Evolutionary conservation across 2,797 vertebrate species (phyloP).

Genomic region (Loris lydekkerianus): DNA sequence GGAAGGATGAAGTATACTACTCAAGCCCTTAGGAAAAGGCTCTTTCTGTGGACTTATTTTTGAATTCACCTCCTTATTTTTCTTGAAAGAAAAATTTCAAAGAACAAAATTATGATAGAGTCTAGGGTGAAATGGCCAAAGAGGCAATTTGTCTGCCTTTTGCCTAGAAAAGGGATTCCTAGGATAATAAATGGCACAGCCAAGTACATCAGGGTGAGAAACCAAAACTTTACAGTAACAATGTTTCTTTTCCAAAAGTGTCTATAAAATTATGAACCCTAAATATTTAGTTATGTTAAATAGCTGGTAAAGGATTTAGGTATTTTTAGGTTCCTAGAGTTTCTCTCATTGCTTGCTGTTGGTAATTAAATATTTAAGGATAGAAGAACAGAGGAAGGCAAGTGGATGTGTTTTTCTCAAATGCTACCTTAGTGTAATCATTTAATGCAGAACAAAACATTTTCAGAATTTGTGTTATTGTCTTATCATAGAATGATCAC

Average conservation of each 20-base stretch:
- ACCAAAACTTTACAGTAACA: background rate
- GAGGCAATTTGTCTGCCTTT: background rate
- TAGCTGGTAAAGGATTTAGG: background rate
- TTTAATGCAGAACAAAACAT: conserved; percentile 12
- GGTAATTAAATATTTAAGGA: conserved; percentile 25
- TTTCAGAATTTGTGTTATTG: conserved; percentile 2
- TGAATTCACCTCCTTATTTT: background rate
- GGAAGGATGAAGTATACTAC: background rate
- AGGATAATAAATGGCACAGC: background rate
- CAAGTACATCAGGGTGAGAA: background rate
- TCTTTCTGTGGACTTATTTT: background rate
- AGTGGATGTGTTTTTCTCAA: background rate
- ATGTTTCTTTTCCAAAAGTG: background rate
- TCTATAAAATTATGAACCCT: background rate
- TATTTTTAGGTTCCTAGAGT: background rate
- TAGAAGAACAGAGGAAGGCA: background rate
- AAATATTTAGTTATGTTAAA: conserved; percentile 3
- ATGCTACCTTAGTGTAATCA: conserved; percentile 6
- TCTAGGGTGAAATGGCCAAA: background rate
- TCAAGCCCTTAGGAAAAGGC: background rate
- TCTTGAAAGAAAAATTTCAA: conserved; percentile 8
- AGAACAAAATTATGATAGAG: background rate
- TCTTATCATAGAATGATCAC: background rate
- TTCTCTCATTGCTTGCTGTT: background rate
- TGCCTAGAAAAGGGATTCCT: background rate